Percentiles rank a stretch among this genome's conserved stretches.
Evolutionary conservation across 2,888 invertebrate species (phyloP).

Genomic region (Cerastis leucographa): DNA sequence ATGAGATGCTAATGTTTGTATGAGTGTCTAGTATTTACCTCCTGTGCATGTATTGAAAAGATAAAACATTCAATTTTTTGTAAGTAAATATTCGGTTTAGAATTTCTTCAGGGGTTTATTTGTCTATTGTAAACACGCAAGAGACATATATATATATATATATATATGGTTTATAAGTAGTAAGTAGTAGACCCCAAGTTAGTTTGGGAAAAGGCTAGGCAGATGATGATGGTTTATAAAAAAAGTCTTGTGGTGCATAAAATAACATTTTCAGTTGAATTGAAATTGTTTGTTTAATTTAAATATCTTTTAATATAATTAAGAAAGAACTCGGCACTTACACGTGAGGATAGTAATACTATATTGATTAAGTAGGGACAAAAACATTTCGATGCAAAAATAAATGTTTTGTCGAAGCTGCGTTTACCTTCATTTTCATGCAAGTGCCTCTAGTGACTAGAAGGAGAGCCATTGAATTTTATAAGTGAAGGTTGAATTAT

Average conservation of each 20-base stretch:
- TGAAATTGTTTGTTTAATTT: background rate
- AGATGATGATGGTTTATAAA: background rate
- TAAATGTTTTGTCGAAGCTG: background rate
- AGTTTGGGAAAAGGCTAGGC: too few species aligned
- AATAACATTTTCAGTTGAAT: background rate
- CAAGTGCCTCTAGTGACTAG: background rate
- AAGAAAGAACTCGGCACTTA: background rate
- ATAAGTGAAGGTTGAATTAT: background rate
- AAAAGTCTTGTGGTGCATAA: background rate
- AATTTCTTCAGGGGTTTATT: conserved; percentile 16
- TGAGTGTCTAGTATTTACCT: background rate
- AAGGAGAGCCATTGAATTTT: background rate
- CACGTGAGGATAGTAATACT: background rate
- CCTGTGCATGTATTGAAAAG: background rate
- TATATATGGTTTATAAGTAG: too few species aligned
- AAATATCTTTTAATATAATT: background rate
- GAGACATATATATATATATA: too few species aligned
- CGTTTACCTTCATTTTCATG: conserved; percentile 4
- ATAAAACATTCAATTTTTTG: background rate
- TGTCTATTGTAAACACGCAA: conserved; percentile 34
- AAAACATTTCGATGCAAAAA: background rate
- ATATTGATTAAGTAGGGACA: background rate
- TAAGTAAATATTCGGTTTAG: background rate
- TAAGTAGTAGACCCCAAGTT: too few species aligned
- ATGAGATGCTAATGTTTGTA: background rate